Conservation (phyloP, 2,113 vertebrate genomes). For the Synodontis membranacea region DNA sequence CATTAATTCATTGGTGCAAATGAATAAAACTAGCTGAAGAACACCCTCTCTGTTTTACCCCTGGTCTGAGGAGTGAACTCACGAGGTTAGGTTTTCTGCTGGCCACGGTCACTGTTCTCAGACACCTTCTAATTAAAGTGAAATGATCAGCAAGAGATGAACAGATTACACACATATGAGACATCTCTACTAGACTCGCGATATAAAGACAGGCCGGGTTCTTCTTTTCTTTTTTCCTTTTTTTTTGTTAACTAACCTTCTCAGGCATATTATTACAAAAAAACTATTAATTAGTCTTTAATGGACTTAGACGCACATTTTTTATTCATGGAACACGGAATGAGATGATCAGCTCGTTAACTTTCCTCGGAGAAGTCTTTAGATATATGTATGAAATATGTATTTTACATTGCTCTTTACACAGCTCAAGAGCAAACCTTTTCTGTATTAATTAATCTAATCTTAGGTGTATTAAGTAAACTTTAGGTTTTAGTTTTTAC, state of each 20-base stretch:
- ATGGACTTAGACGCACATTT: neutral
- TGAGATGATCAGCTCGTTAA: neutral
- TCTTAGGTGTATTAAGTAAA: neutral
- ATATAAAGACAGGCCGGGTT: neutral
- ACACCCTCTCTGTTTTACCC: neutral
- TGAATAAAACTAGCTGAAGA: neutral
- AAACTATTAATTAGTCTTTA: neutral
- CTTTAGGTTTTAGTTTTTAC: neutral
- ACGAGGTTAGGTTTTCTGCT: too few species aligned
- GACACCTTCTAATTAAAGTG: neutral
- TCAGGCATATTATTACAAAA: neutral
- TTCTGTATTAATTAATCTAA: neutral
- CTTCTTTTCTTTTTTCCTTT: too few species aligned
- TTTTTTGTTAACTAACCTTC: neutral
- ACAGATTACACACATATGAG: neutral
- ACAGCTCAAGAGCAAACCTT: neutral
- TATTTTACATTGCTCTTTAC: neutral
- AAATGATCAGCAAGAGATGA: neutral
- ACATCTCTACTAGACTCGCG: neutral
- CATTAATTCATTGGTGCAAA: too few species aligned
- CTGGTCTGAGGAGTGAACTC: neutral
- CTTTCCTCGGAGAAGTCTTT: neutral
- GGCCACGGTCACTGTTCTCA: neutral
- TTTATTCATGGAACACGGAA: neutral
- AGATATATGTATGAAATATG: neutral